Evolutionary conservation across 1,140 invertebrate species (phyloP).

Genomic region (Leptinotarsa undecemlineata): DNA sequence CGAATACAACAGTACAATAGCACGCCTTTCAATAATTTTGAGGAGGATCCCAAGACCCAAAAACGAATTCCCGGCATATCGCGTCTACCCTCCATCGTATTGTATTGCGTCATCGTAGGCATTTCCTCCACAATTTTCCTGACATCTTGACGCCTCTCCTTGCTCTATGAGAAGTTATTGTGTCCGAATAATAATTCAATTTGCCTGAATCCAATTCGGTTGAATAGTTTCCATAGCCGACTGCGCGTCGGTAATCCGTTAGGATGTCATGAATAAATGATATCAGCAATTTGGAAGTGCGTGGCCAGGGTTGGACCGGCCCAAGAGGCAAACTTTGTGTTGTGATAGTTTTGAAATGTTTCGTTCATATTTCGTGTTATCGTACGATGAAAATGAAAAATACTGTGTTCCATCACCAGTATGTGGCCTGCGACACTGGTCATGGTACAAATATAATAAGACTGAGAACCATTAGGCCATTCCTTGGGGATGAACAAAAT

Average conservation of each 20-base stretch:
- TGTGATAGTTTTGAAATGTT: background rate
- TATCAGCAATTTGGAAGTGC: background rate
- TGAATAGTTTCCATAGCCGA: slow-evolving; percentile 1
- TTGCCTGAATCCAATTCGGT: slow-evolving; percentile 2
- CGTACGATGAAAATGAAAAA: too few species aligned
- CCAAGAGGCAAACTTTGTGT: background rate
- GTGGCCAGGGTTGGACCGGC: background rate
- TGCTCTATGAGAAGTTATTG: background rate
- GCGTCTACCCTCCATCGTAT: slow-evolving; percentile 3
- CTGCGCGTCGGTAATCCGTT: slow-evolving; percentile 4
- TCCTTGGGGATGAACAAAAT: too few species aligned
- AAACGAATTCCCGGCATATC: too few species aligned
- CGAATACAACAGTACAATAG: too few species aligned
- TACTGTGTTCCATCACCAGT: too few species aligned
- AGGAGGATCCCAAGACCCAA: too few species aligned
- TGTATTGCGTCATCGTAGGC: slow-evolving; percentile 1
- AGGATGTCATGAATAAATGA: slow-evolving; percentile 6
- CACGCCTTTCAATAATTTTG: too few species aligned
- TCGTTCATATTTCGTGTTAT: too few species aligned
- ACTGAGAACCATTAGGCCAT: too few species aligned
- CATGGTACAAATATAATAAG: too few species aligned
- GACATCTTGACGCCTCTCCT: background rate
- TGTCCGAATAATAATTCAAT: slow-evolving; percentile 8
- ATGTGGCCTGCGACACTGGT: too few species aligned
- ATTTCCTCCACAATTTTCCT: slow-evolving; percentile 3